Evolutionary conservation across 2,113 vertebrate species (phyloP), one percentile per base, ranked within the genome.

Genomic region (Eupsittula cactorum): DNA sequence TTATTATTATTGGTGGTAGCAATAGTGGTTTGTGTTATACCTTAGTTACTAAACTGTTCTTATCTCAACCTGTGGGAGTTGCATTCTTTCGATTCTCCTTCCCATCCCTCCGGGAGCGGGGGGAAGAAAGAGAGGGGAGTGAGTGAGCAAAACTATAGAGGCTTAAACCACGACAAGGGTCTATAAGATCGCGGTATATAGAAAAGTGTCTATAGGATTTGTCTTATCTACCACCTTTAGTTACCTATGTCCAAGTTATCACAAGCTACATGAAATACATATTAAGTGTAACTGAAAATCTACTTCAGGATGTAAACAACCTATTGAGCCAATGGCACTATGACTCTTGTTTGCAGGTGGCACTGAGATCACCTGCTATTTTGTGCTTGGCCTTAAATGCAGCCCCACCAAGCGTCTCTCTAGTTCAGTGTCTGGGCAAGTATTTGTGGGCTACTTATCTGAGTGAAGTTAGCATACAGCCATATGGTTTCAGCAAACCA

Each of bases 341-440:
- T 0, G 1, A 76, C 14, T 41, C 10, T 23, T 1, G 0, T 49
- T n/a, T 47, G 27, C 16, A 23, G 28, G 7, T 5, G 3, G 52
- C 46, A 84, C 13, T 29, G 44, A 89, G 42, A 33, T 27, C 13
- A 53, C 17, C 28, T 37, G 16, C 14, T 25, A 14, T 25, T 74
- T 63, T 78, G 27, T 64, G 15, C 19, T 13, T 10, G 15, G 31
- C 18, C 3, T 3, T n/a, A n/a, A 88, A 62, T 12, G 16, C 62
- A 13, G 7, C 25, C 4, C 46, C 3, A 23, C 4, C 39, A 78
- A 37, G 33, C 29, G 64, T 33, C 52, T 81, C 65, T 20, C 39
- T 14, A 71, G 9, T n/a, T 59, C 80, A 77, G 6, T 39, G 57
- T 60, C 29, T 44, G 16, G 25, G 41, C 8, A 88, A 65, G 16